Evolutionary conservation across 2,888 invertebrate species (phyloP).

Genomic region (Lithophane semibrunnea): DNA sequence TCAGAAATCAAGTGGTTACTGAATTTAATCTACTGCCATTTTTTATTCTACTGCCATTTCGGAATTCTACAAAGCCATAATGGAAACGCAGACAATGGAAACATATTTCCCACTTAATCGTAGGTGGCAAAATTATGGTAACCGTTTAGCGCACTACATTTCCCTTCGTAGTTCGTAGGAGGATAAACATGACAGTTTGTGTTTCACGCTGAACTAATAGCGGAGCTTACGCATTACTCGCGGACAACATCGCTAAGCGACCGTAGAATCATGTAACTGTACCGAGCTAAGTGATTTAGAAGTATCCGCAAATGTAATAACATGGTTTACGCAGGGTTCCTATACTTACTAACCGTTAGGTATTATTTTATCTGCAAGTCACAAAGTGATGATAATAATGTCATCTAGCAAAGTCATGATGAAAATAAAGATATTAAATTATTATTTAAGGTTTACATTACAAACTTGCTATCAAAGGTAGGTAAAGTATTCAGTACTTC

Average conservation of each 20-base stretch:
- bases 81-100: conserved; percentile 39
- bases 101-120: conserved; percentile 42
- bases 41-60: too few relatives aligned
- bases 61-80: too few relatives aligned
- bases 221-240: conserved; percentile 51
- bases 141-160: conserved; percentile 62
- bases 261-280: conserved; percentile 45
- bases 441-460: background rate
- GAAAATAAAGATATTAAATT: background rate
- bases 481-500: too few relatives aligned
- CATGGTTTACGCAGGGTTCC: conserved; percentile 2
- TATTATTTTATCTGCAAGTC: background rate
- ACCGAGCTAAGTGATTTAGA: conserved; percentile 50
- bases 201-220: conserved; percentile 58
- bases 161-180: conserved; percentile 53
- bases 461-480: background rate
- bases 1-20: too few relatives aligned
- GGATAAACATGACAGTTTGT: conserved; percentile 57
- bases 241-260: conserved; percentile 53
- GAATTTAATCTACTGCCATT: too few relatives aligned
- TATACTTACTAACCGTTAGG: background rate
- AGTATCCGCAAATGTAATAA: conserved; percentile 49
- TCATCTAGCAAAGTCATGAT: background rate
- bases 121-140: conserved; percentile 65
- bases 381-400: background rate